Conservation (phyloP, 2,888 invertebrate species). For the Cerastis rubricosa region DNA sequence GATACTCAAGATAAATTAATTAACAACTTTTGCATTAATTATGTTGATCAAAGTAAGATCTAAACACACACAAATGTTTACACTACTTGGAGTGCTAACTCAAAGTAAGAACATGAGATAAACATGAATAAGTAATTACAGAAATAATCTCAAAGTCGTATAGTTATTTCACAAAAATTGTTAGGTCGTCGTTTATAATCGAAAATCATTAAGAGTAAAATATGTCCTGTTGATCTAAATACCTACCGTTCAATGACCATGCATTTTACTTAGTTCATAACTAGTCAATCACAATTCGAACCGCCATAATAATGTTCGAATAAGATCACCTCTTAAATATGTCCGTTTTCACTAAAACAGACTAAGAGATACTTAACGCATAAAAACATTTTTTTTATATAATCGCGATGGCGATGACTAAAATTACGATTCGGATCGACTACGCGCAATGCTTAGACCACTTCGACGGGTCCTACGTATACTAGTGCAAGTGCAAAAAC, state of each 20-base stretch:
- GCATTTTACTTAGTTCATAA: slow-evolving; percentile 25
- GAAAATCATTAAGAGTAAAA: slow-evolving; percentile 10
- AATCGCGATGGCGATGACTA: neutral
- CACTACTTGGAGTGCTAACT: neutral
- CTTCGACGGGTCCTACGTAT: too few relatives aligned
- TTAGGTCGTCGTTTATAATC: slow-evolving; percentile 8
- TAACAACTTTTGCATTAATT: slow-evolving; percentile 40
- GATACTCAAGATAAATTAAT: slow-evolving; percentile 26
- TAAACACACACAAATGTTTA: slow-evolving; percentile 7
- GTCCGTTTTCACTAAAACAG: neutral
- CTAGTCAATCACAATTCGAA: slow-evolving; percentile 16
- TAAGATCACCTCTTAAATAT: neutral
- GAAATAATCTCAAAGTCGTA: neutral
- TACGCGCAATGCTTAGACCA: neutral
- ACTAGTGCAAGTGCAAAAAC: too few relatives aligned
- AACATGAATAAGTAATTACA: neutral
- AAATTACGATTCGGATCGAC: neutral
- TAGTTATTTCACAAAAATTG: neutral
- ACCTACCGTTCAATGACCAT: slow-evolving; percentile 10
- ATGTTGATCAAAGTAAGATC: slow-evolving; percentile 42
- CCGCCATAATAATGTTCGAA: neutral
- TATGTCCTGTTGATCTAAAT: slow-evolving; percentile 27
- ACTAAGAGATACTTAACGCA: neutral
- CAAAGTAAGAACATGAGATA: neutral
- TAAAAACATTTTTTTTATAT: neutral